Conservation (phyloP, 2,888 invertebrate genomes). For the Pyrgus malvae region DNA sequence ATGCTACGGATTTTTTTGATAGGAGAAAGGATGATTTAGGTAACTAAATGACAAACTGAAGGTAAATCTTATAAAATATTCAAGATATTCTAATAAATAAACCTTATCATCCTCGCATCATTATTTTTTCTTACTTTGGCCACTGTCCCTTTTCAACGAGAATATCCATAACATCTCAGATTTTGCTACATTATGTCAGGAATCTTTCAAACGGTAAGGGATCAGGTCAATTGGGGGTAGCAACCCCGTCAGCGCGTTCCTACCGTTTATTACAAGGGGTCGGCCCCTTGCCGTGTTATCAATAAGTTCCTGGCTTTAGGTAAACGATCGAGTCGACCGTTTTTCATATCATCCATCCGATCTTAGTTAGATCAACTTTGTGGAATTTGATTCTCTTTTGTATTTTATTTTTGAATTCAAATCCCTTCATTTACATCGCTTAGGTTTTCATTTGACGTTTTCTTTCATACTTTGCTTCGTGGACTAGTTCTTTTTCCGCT, state of each 20-base stretch:
- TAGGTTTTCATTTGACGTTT: too few relatives aligned
- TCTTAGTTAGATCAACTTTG: slow-evolving; percentile 12
- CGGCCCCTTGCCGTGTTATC: slow-evolving; percentile 22
- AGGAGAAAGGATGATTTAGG: too few relatives aligned
- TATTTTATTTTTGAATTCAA: background rate
- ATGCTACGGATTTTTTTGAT: too few relatives aligned
- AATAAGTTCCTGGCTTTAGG: slow-evolving; percentile 24
- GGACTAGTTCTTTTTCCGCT: too few relatives aligned
- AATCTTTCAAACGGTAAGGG: slow-evolving; percentile 20
- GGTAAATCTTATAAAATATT: too few relatives aligned
- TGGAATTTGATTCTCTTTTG: background rate
- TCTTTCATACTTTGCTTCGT: too few relatives aligned
- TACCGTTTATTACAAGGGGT: slow-evolving; percentile 26
- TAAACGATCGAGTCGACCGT: slow-evolving; percentile 15
- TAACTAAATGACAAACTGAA: too few relatives aligned
- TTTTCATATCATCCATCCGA: slow-evolving; percentile 21
- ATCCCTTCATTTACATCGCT: too few relatives aligned
- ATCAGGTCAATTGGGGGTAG: slow-evolving; percentile 24
- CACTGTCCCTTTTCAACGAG: slow-evolving; percentile 6
- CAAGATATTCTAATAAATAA: background rate
- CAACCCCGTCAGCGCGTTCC: slow-evolving; percentile 23
- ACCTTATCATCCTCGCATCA: background rate
- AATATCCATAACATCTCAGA: slow-evolving; percentile 18
- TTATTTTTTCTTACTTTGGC: slow-evolving; percentile 1
- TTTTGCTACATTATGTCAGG: slow-evolving; percentile 15